Percentiles rank a stretch among this genome's conserved stretches.
These are phyloP conservation scores for Isaurus tuberculatus DNA, from an alignment of 92 coral and sea anemone species.

Conservation along the genomic window DNA sequence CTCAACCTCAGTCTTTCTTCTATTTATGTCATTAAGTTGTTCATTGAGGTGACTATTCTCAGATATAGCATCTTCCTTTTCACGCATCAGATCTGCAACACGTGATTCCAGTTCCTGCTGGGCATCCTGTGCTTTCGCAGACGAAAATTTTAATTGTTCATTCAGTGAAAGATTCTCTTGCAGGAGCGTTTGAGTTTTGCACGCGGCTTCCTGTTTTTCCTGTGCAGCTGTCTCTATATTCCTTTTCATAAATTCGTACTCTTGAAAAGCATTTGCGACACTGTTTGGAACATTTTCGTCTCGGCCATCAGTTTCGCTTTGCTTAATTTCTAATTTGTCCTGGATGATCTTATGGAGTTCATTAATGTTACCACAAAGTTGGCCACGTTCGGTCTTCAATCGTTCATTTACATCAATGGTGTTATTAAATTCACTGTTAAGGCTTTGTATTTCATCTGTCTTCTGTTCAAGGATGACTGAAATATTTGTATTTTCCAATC, in stretches of 20 bases:
- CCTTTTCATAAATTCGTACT: conserved; percentile 1
- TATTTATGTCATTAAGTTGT: conserved; percentile 20
- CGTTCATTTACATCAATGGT: conserved; percentile 3
- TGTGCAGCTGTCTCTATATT: not conserved
- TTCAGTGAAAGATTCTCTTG: conserved; percentile 11
- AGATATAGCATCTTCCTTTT: not conserved
- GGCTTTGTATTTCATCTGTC: not conserved
- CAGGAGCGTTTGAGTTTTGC: not conserved
- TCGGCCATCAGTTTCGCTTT: conserved; percentile 4
- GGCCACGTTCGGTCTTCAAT: not conserved
- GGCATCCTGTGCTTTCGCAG: not conserved
- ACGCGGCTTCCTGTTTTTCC: not conserved
- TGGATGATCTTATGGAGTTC: conserved; percentile 7
- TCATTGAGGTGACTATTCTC: not conserved
- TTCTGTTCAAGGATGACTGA: not conserved
- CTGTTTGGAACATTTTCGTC: not conserved
- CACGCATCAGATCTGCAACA: conserved; percentile 13
- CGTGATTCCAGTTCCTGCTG: conserved; percentile 13
- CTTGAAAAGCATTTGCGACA: not conserved
- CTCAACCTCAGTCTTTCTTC: conserved; percentile 26
- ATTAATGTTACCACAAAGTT: conserved; percentile 6
- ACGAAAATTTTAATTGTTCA: not conserved
- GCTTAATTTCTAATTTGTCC: not conserved
- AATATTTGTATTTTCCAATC: not conserved
- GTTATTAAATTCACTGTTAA: not conserved